Conservation (phyloP, 2,113 vertebrate species). For the Hassar affinis region DNA sequence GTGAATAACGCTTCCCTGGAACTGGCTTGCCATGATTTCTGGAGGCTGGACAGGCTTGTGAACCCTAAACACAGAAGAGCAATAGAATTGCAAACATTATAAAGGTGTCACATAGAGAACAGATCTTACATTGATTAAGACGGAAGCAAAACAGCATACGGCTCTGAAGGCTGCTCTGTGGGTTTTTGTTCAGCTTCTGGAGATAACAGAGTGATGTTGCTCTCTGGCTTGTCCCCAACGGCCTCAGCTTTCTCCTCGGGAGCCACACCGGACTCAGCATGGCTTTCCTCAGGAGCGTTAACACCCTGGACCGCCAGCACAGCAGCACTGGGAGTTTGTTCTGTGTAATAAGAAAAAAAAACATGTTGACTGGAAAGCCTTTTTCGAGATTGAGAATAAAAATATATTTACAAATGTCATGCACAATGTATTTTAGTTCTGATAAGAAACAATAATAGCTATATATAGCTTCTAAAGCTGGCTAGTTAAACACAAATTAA, state of each 20-base stretch:
- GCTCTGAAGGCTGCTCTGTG: background rate
- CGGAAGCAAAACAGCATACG: constrained; percentile 34
- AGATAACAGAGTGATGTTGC: constrained; percentile 6
- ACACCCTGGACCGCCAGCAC: background rate
- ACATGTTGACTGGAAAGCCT: background rate
- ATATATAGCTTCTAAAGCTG: background rate
- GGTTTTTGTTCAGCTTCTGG: constrained; percentile 41
- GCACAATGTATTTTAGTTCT: background rate
- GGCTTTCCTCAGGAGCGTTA: background rate
- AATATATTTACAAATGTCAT: background rate
- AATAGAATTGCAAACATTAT: background rate
- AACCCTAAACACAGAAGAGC: constrained; percentile 27
- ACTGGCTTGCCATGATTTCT: constrained; percentile 53
- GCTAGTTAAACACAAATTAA: background rate
- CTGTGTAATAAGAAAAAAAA: constrained; percentile 6
- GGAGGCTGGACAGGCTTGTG: constrained; percentile 45
- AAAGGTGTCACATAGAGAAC: background rate
- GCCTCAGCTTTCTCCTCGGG: constrained; percentile 14
- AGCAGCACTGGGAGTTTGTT: background rate
- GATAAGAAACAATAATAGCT: background rate
- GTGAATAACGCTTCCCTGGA: constrained; percentile 61
- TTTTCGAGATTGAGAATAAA: background rate
- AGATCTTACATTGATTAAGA: background rate
- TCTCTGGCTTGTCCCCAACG: constrained; percentile 10
- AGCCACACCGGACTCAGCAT: background rate